Evolutionary conservation across 2,113 vertebrate species (phyloP).

Genomic region (Apus apus): DNA sequence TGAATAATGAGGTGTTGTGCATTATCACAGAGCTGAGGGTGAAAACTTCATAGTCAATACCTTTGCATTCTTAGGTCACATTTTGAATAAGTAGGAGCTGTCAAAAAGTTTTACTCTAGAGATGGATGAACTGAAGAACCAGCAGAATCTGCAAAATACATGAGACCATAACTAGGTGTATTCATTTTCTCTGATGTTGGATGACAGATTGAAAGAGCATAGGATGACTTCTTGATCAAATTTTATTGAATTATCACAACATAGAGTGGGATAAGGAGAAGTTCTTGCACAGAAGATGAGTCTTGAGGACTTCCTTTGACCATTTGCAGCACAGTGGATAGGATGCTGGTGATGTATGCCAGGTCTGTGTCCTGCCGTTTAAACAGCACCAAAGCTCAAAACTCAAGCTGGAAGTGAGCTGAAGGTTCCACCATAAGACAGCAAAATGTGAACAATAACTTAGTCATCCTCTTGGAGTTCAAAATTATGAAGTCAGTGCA

Average conservation of each 20-base stretch:
- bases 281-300: not conserved
- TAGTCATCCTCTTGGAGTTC: not conserved
- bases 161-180: not conserved
- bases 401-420: not conserved
- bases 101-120: not conserved
- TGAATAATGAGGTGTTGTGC: not conserved
- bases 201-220: not conserved
- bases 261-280: not conserved
- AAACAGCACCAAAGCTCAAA: not conserved
- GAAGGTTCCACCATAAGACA: not conserved
- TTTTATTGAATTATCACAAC: not conserved
- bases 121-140: not conserved
- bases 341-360: fast-evolving
- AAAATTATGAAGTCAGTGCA: not conserved
- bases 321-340: not conserved
- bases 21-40: not conserved
- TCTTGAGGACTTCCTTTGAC: not conserved
- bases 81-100: not conserved
- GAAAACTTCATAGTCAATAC: not conserved
- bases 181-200: not conserved
- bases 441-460: not conserved
- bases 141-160: not conserved
- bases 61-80: not conserved
- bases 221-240: not conserved
- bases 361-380: not conserved